These are phyloP conservation scores for Rhyacophila evoluta DNA, from an alignment of 2,888 invertebrate genomes.

Conservation along the genomic window DNA sequence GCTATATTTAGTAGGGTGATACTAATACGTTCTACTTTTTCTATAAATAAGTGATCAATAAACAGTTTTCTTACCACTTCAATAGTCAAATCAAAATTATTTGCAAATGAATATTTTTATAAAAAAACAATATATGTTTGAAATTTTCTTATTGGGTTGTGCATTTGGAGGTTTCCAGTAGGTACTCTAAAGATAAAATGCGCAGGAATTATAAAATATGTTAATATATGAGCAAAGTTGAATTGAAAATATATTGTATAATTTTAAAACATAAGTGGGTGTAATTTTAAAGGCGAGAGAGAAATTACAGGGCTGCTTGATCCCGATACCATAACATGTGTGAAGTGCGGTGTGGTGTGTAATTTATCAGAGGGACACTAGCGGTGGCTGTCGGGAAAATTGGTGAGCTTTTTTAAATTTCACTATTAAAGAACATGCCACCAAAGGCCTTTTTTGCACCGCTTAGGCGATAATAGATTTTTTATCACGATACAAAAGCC, in stretches of 20 bases:
- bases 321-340: slow-evolving; percentile 8
- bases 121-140: no score
- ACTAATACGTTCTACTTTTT: no score
- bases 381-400: neutral
- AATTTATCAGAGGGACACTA: slow-evolving; percentile 23
- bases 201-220: no score
- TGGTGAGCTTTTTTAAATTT: neutral
- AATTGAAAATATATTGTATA: neutral
- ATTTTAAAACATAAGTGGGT: neutral
- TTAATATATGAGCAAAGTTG: neutral
- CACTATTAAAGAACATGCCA: slow-evolving; percentile 25
- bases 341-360: neutral
- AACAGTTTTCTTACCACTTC: no score
- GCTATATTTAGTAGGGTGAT: no score
- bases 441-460: neutral
- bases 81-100: no score
- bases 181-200: no score
- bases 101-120: no score
- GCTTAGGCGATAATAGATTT: slow-evolving; percentile 28
- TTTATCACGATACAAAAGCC: slow-evolving; percentile 26
- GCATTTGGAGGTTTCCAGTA: no score
- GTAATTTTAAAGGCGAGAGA: neutral
- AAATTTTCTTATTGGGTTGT: no score
- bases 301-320: slow-evolving; percentile 15
- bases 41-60: no score